Evolutionary conservation across 2,797 vertebrate species (phyloP), one percentile per base, ranked within the genome.

Genomic region (Muscicapa striata): DNA sequence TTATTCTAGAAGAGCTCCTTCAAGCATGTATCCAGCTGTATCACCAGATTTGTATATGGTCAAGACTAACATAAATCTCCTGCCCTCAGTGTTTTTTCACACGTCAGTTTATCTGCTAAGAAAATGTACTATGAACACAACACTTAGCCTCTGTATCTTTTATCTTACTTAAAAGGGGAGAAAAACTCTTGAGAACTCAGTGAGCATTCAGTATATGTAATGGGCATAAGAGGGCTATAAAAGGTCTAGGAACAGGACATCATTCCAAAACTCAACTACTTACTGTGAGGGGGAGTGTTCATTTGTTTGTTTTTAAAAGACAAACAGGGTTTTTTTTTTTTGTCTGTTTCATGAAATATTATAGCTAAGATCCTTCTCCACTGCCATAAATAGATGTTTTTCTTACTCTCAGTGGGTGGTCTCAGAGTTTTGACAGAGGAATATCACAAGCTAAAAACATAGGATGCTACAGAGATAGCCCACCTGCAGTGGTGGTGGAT

Each of bases 371-470:
- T 96, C 93, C 84, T 87, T 92, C 84, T 96, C 69, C 45, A n/a
- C 83, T 97, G 90, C 95, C 97, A 97, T 97, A 97, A 97, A 97
- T 95, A 94, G 97, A 89, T 96, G 90, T 94, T 97, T 96, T 95
- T 92, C 95, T 97, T 95, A 70, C 63, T 94, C 95, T 96, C 90
- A n/a, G 95, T 97, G 96, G 97, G 97, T 97, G 97, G 97, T 97
- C 97, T 96, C 80, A 10, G 79, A 81, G 88, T 94, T 96, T 92
- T 94, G 94, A 93, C 90, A 94, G 84, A 84, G 82, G 45, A 96
- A 89, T 89, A 95, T 87, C 90, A 78, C 95, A 97, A 94, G 73
- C 88, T 93, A 91, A 93, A 93, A 96, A 89, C 94, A 96, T 80
- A 90, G 94, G 96, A 97, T 96, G 95, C 95, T 94, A 72, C 82